Base-by-base conservation (phyloP, 2,888 invertebrate genomes). In the Rhagonycha fulva region DNA sequence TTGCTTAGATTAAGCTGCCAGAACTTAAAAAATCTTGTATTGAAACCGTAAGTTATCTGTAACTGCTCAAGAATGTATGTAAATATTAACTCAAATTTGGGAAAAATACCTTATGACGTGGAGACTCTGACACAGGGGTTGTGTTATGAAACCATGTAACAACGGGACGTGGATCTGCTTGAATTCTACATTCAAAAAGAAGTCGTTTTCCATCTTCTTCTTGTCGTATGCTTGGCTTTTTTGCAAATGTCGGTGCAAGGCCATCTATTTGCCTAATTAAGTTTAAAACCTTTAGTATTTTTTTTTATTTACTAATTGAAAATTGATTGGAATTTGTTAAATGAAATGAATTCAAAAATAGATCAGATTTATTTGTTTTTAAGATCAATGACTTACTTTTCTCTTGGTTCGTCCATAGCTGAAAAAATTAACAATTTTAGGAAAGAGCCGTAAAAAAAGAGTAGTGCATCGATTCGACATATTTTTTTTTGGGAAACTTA, bases 211-310 rank as follows among this genome's bases (percentile, higher is more conserved):
- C 97, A 89, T 97, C 97, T 89, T 98, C 98, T 89, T 98, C 98
- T 89, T 98, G 98, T 87, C 97, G 93, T 89, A 98, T 98, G 84
- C 97, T 94, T 80, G 98, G 98, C 90, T 98, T 98, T 91, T 98
- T 97, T 89, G 97, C 95, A 91, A 98, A 98, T 87, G 98, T 98
- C 86, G 98, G 98, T 89, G 98, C 97, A 89, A 96, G 94, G 87
- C 97, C 98, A 91, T 97, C 97, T 91, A 97, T 96, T 96, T 97
- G 97, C 92, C 97, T 97, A 90, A 11, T 89, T 85, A 85, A 82
- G 77, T 76, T 82, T 19, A 72, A 72, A 30, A 63, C 24, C 76
- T 71, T 61, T 77, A 74, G 71, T 68, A 73, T 12, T 78, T 9
- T n/a, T 24, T 32, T 67, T 68, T 14, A 24, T 11, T 70, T 12